phyloP scores from a whole-genome alignment of 1,140 invertebrate genomes.

The Drosophila malerkotliana region DNA sequence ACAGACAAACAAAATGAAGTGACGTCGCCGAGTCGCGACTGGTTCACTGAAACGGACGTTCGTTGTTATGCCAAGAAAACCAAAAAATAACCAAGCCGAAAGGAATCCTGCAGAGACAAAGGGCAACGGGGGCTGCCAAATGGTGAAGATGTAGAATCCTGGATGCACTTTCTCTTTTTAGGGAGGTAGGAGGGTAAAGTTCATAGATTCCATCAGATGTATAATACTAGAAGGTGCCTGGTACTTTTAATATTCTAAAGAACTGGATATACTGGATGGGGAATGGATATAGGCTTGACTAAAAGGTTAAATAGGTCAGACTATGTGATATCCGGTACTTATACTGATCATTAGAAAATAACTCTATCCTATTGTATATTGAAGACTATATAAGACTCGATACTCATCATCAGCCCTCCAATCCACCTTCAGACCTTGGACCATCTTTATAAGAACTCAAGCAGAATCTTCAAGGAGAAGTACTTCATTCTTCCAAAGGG shows the following conservation, averaged over 20 bases:
- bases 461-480: background rate
- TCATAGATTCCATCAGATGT: too few species aligned
- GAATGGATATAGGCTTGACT: too few species aligned
- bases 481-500: constrained; percentile 7
- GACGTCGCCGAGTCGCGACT: constrained; percentile 63
- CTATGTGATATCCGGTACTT: too few species aligned
- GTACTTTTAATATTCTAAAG: background rate
- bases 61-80: constrained; percentile 79
- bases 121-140: constrained; percentile 4
- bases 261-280: too few species aligned
- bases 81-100: constrained; percentile 52
- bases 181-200: too few species aligned
- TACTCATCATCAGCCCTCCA: too few species aligned
- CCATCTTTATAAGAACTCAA: background rate
- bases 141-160: background rate
- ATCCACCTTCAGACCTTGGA: too few species aligned
- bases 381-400: too few species aligned
- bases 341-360: too few species aligned
- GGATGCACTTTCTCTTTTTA: constrained; percentile 1
- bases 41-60: constrained; percentile 66
- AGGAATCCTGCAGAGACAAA: constrained; percentile 51
- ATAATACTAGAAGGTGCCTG: background rate
- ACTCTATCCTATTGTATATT: too few species aligned
- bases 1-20: constrained; percentile 81
- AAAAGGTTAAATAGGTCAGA: too few species aligned